Percentiles rank a stretch among this genome's conserved stretches.
phyloP scores from a whole-genome alignment of 2,113 vertebrate genomes.

The Dunckerocampus dactyliophorus region DNA sequence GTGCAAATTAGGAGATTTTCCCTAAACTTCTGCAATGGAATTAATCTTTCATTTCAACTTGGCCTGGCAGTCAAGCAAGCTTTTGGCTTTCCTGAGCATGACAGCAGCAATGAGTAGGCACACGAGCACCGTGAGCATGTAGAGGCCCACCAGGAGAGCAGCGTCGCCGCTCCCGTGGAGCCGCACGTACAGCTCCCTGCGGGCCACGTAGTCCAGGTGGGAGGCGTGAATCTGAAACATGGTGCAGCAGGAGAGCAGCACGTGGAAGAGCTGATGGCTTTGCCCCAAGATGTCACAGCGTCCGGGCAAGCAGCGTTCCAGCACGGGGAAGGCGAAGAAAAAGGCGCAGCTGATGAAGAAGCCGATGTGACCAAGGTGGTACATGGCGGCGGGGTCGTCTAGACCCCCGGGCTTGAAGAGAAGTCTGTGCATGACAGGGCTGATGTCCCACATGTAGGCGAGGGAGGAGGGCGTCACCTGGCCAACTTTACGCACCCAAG shows the following conservation, averaged over 20 bases:
- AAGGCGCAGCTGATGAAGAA: slow-evolving; percentile 83
- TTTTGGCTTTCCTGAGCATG: slow-evolving; percentile 74
- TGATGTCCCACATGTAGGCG: slow-evolving; percentile 85
- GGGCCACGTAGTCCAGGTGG: slow-evolving; percentile 76
- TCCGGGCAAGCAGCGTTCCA: slow-evolving; percentile 82
- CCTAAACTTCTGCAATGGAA: neutral
- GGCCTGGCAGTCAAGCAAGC: slow-evolving; percentile 60
- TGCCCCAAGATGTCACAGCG: slow-evolving; percentile 85
- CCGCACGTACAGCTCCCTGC: slow-evolving; percentile 71
- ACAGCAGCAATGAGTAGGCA: slow-evolving; percentile 69
- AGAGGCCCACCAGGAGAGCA: slow-evolving; percentile 68
- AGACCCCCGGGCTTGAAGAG: slow-evolving; percentile 20
- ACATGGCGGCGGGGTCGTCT: slow-evolving; percentile 42
- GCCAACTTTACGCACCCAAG: slow-evolving; percentile 71
- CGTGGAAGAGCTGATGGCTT: slow-evolving; percentile 88
- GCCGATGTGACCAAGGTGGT: slow-evolving; percentile 69
- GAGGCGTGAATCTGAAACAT: slow-evolving; percentile 85
- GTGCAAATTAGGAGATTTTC: too few species aligned
- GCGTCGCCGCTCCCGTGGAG: slow-evolving; percentile 70
- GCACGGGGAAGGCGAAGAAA: slow-evolving; percentile 82
- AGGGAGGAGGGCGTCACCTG: slow-evolving; percentile 82
- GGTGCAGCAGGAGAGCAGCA: slow-evolving; percentile 82
- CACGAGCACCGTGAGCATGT: slow-evolving; percentile 58
- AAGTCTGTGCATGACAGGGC: slow-evolving; percentile 80
- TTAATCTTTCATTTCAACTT: slow-evolving; percentile 54